Conservation (phyloP, 1,140 invertebrate species). For the Pseudomyrmex sp. region DNA sequence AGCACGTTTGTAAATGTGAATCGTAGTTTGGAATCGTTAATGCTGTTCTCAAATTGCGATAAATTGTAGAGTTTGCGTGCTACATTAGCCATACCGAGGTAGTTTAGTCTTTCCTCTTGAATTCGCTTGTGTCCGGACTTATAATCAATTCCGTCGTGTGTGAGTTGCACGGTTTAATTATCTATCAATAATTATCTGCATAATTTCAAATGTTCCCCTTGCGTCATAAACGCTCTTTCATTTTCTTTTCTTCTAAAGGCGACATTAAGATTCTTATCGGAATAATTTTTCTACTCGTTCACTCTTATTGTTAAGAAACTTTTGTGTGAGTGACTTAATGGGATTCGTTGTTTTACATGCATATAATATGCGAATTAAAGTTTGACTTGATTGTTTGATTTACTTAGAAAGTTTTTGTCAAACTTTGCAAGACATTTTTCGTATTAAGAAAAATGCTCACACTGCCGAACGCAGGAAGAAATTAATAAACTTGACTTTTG, state of each 20-base stretch:
- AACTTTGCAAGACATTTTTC: too few relatives aligned
- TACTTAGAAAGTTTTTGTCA: too few relatives aligned
- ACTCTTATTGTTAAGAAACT: neutral
- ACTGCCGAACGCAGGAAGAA: too few relatives aligned
- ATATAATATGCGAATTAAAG: neutral
- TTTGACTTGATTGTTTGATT: too few relatives aligned
- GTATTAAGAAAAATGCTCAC: too few relatives aligned
- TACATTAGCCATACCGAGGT: neutral
- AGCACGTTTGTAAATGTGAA: neutral
- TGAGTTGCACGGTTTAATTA: neutral
- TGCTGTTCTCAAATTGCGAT: conserved; percentile 8
- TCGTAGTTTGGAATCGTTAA: neutral
- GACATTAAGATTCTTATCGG: neutral
- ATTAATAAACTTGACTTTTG: too few relatives aligned
- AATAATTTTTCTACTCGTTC: neutral
- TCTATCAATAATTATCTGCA: conserved; percentile 13
- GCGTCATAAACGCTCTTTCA: neutral
- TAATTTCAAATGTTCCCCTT: neutral
- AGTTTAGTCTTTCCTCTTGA: conserved; percentile 12
- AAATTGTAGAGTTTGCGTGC: conserved; percentile 18
- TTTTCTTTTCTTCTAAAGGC: neutral
- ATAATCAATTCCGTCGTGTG: neutral
- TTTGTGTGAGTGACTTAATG: neutral
- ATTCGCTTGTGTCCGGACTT: conserved; percentile 2
- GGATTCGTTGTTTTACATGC: neutral